A percentile compares a stretch with the other conserved stretches of the same genome.
Evolutionary conservation across 1,140 invertebrate species (phyloP).

Genomic region (Pseudomyrmex flavicornis): DNA sequence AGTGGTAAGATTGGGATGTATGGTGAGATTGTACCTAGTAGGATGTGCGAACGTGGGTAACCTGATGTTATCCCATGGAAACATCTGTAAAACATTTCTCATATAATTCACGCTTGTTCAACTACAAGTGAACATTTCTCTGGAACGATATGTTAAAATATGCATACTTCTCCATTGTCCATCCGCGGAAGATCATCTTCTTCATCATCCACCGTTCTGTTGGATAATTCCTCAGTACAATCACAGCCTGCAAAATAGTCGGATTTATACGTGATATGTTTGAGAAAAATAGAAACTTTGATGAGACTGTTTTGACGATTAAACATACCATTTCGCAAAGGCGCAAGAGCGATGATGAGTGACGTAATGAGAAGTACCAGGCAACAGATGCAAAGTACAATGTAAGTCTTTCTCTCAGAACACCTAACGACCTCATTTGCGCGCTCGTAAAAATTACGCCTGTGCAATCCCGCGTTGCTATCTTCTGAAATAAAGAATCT

Average conservation of each 20-base stretch:
- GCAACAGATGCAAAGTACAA: constrained; percentile 90
- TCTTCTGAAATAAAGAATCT: constrained; percentile 86
- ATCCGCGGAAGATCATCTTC: constrained; percentile 87
- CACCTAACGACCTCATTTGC: constrained; percentile 92
- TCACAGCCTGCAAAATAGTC: constrained; percentile 87
- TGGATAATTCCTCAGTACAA: constrained; percentile 89
- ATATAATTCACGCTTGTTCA: not conserved
- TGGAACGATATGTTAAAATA: not conserved
- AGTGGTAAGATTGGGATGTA: constrained; percentile 97
- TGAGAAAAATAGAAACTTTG: not conserved
- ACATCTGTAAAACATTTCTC: constrained; percentile 86
- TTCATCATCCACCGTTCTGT: constrained; percentile 87
- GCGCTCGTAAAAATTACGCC: constrained; percentile 91
- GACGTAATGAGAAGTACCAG: constrained; percentile 93
- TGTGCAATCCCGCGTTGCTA: constrained; percentile 88
- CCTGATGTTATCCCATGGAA: constrained; percentile 95
- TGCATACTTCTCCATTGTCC: constrained; percentile 88
- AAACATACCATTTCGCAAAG: constrained; percentile 89
- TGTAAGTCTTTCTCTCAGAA: constrained; percentile 93
- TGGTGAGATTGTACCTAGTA: constrained; percentile 93
- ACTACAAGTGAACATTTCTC: no score
- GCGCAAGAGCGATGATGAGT: constrained; percentile 95
- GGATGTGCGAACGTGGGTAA: constrained; percentile 93
- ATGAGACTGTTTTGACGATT: not conserved
- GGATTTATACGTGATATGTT: not conserved